Percentiles rank a stretch among this genome's conserved stretches.
Evolutionary conservation across 2,888 invertebrate species (phyloP).

Genomic region (Pocota personata): DNA sequence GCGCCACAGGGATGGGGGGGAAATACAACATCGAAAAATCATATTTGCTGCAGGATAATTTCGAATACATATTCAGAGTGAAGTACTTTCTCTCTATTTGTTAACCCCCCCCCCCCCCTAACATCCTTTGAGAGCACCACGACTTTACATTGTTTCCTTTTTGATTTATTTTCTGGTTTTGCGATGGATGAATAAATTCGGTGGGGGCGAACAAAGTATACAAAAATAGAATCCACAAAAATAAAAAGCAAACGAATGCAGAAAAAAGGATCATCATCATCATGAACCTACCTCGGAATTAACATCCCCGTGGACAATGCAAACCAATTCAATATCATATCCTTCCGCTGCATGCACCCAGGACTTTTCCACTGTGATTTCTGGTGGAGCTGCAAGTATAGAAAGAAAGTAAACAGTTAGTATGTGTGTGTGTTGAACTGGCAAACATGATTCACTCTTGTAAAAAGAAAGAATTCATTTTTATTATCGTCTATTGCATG

Average conservation of each 20-base stretch:
- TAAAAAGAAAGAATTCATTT: conserved; percentile 49
- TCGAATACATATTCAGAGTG: conserved; percentile 19
- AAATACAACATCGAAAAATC: conserved; percentile 50
- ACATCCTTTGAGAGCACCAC: conserved; percentile 51
- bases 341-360: conserved; percentile 87
- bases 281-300: conserved; percentile 82
- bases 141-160: conserved; percentile 40
- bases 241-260: not conserved
- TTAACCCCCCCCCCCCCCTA: conserved; percentile 1
- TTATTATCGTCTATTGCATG: conserved; percentile 55
- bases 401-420: conserved; percentile 58
- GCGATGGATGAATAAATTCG: conserved; percentile 40
- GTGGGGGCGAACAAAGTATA: conserved; percentile 8
- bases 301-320: conserved; percentile 86
- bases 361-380: conserved; percentile 85
- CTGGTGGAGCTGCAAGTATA: conserved; percentile 85
- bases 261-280: conserved; percentile 7
- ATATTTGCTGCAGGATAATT: conserved; percentile 46
- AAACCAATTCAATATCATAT: conserved; percentile 86
- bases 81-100: conserved; percentile 41
- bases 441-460: conserved; percentile 64
- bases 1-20: not conserved
- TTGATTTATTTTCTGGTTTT: conserved; percentile 48
- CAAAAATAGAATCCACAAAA: not conserved
- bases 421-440: conserved; percentile 30